Evolutionary conservation across 2,888 invertebrate genomes (phyloP), one percentile per base, ranked within the genome.

Genomic region (Drosophila kambysellisi): DNA sequence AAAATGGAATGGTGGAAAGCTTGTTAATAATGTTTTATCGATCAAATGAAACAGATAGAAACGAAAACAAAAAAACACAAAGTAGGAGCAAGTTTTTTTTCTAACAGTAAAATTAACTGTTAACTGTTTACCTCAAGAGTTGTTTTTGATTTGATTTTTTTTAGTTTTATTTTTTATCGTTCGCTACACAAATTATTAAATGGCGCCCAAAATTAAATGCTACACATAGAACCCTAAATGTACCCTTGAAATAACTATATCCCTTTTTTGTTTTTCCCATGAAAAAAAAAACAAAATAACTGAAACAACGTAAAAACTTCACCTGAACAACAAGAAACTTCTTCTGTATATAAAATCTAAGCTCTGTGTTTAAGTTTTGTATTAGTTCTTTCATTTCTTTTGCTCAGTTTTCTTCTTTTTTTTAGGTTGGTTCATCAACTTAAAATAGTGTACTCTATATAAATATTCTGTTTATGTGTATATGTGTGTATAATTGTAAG

Each of bases 1-100:
- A 84, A 76, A 84, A 84, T 83, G 76, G 82, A 57, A 74, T 90
- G 90, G 76, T 90, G 90, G 83, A 79, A 89, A 90, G 70, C 83
- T 79, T 74, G 89, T 88, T 88, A 88, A 87, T 87, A 81, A 73
- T 67, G 63, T 81, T 77, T 29, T 79, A 65, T 80, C 74, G 54
- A 46, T 78, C 74, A 74, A 73, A 72, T 61, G 58, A 70, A 63
- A 81, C 69, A 72, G 61, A 52, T 71, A 75, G 61, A 75, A 83
- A 83, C 73, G 52, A 68, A 79, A 68, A 51, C 48, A 62, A 65
- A 69, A 41, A 59, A 52, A 39, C 33, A 35, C 33, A 37, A 48
- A 56, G 7, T 30, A 43, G 32, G 33, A 59, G 12, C 15, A 57
- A 46, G 15, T 43, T 46, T 32, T 41, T 37, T 41, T 61, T 30